These are phyloP conservation scores for Cephalopholis sonnerati DNA, from an alignment of 2,113 vertebrate genomes.

Conservation along the genomic window DNA sequence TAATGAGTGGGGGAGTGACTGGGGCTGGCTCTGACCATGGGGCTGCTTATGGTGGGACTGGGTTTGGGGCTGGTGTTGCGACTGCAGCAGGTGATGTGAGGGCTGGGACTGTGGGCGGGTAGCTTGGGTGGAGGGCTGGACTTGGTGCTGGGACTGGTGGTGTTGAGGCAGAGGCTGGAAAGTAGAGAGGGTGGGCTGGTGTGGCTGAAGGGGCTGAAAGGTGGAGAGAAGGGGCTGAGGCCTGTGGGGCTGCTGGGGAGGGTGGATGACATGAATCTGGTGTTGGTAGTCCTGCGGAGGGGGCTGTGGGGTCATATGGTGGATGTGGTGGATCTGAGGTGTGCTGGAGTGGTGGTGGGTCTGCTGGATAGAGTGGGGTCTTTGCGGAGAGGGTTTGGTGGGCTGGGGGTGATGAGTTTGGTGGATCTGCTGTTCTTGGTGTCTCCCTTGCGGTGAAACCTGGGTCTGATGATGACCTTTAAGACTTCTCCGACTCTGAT, in stretches of 20 bases:
- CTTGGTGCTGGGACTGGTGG: slow-evolving; percentile 73
- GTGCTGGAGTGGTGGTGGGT: slow-evolving; percentile 76
- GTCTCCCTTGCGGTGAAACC: slow-evolving; percentile 65
- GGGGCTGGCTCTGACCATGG: slow-evolving; percentile 71
- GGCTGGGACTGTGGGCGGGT: slow-evolving; percentile 81
- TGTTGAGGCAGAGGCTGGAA: slow-evolving; percentile 81
- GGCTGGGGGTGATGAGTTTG: slow-evolving; percentile 78
- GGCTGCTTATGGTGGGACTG: slow-evolving; percentile 78
- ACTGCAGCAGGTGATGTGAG: slow-evolving; percentile 80
- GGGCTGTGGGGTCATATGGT: slow-evolving; percentile 80
- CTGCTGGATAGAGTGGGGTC: slow-evolving; percentile 83
- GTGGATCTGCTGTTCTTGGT: slow-evolving; percentile 73
- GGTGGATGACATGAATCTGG: slow-evolving; percentile 83
- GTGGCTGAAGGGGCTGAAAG: slow-evolving; percentile 83
- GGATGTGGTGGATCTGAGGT: slow-evolving; percentile 79
- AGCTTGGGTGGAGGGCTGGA: slow-evolving; percentile 74
- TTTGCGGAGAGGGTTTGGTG: slow-evolving; percentile 79
- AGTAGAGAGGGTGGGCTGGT: slow-evolving; percentile 75
- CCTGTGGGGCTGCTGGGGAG: slow-evolving; percentile 81
- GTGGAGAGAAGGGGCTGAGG: slow-evolving; percentile 81
- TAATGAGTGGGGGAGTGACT: slow-evolving; percentile 75
- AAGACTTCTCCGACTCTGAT: slow-evolving; percentile 76
- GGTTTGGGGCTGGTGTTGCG: slow-evolving; percentile 63
- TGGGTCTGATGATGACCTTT: slow-evolving; percentile 74
- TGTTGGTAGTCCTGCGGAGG: slow-evolving; percentile 76